These are phyloP conservation scores for Aurelia sp. DNA, from an alignment of 30 jellyfish, hydroid and myxozoan species.

Conservation along the genomic window DNA sequence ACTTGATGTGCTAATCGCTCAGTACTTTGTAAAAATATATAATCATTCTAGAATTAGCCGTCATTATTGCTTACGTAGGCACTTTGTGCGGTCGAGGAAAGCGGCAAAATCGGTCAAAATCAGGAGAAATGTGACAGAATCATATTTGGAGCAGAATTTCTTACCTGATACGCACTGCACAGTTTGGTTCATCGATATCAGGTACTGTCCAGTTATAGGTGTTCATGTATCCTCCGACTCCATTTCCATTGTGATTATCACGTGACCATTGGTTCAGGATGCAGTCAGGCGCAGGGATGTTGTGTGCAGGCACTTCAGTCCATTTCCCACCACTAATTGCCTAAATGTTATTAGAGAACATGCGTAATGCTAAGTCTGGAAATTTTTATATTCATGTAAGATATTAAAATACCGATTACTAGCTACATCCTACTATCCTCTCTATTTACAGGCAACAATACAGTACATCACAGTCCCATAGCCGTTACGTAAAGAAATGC, in stretches of 20 bases:
- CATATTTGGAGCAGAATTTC: no score
- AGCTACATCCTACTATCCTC: no score
- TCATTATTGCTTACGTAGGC: background rate
- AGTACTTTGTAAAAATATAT: background rate
- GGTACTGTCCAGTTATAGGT: constrained; percentile 95
- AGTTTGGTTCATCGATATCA: constrained; percentile 54
- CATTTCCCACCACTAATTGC: constrained; percentile 34
- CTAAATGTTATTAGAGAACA: background rate
- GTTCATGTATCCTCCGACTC: constrained; percentile 79
- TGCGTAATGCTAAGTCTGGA: no score
- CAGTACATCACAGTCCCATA: no score
- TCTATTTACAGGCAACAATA: no score
- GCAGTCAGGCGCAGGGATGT: constrained; percentile 88
- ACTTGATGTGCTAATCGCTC: no score
- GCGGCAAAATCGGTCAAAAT: background rate
- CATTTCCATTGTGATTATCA: constrained; percentile 97
- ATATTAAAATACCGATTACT: no score
- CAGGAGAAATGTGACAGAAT: no score
- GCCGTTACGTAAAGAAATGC: no score
- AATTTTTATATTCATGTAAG: no score
- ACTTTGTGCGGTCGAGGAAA: background rate
- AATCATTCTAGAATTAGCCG: background rate
- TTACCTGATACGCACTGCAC: constrained; percentile 86
- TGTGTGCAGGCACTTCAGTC: constrained; percentile 69
- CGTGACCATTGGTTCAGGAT: constrained; percentile 91